Conservation (phyloP, 2,113 vertebrate species). For the Anolis sagrei region DNA sequence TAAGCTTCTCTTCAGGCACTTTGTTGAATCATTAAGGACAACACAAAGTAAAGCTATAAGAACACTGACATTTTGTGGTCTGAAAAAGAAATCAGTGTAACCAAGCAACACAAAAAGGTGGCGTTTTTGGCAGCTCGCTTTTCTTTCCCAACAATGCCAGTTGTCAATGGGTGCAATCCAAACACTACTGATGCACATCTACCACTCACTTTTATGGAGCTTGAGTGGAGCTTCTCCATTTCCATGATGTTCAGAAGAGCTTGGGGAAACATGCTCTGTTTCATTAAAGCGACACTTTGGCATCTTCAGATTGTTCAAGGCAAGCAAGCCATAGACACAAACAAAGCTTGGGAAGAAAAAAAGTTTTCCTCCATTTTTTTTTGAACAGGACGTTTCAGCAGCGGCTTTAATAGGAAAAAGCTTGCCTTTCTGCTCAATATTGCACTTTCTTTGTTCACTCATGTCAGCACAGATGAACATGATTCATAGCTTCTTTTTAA, state of each 20-base stretch:
- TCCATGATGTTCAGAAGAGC: neutral
- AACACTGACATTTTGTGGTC: conserved; percentile 78
- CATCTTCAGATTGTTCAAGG: conserved; percentile 72
- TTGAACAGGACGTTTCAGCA: conserved; percentile 78
- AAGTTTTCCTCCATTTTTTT: conserved; percentile 74
- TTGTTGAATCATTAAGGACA: conserved; percentile 76
- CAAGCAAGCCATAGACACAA: conserved; percentile 69
- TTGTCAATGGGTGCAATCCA: conserved; percentile 40
- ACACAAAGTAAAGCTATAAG: conserved; percentile 82
- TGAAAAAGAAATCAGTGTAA: conserved; percentile 61
- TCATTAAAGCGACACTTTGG: conserved; percentile 77
- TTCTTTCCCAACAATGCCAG: conserved; percentile 60
- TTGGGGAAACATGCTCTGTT: conserved; percentile 40
- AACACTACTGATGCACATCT: neutral
- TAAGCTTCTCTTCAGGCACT: conserved; percentile 80
- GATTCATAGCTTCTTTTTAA: conserved; percentile 61
- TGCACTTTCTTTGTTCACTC: conserved; percentile 83
- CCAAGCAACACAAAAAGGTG: conserved; percentile 69
- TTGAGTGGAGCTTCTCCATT: neutral
- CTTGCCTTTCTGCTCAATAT: conserved; percentile 71
- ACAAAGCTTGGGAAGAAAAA: conserved; percentile 75
- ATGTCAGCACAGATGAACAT: conserved; percentile 80
- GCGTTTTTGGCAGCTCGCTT: conserved; percentile 73
- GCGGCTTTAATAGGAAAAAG: conserved; percentile 58
- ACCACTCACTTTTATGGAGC: neutral